Percentiles rank a stretch among this genome's conserved stretches.
Conservation (phyloP, 1,140 invertebrate genomes). For the Aphis craccivora region DNA sequence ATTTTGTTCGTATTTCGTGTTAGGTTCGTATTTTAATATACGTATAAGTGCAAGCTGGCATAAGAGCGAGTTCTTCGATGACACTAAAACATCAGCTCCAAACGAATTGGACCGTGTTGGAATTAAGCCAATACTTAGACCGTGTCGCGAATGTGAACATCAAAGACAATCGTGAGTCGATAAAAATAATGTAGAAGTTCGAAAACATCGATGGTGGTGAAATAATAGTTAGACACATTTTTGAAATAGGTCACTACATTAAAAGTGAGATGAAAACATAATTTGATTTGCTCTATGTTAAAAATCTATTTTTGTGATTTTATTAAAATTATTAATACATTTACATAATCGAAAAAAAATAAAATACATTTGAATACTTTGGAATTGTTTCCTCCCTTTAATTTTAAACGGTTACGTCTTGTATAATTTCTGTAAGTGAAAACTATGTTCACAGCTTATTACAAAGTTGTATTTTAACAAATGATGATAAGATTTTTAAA, state of each 20-base stretch:
- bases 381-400: not conserved
- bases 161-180: not conserved
- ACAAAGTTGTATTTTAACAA: not conserved
- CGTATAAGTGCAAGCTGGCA: not conserved
- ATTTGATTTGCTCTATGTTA: not conserved
- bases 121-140: constrained; percentile 14
- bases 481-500: too few species aligned
- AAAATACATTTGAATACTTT: not conserved
- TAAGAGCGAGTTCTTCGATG: not conserved
- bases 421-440: not conserved
- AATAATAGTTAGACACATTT: not conserved
- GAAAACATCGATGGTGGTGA: not conserved
- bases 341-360: not conserved
- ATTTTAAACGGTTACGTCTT: not conserved
- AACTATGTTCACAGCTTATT: not conserved
- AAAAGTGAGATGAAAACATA: not conserved
- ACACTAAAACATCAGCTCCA: not conserved
- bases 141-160: not conserved
- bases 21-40: not conserved
- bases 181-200: not conserved
- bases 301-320: not conserved
- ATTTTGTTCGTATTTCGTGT: not conserved
- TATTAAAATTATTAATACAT: not conserved
- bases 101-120: not conserved
- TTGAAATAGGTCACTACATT: not conserved